Evolutionary conservation across 2,888 invertebrate species (phyloP), one percentile per base, ranked within the genome.

Genomic region (Masnerella sp.): DNA sequence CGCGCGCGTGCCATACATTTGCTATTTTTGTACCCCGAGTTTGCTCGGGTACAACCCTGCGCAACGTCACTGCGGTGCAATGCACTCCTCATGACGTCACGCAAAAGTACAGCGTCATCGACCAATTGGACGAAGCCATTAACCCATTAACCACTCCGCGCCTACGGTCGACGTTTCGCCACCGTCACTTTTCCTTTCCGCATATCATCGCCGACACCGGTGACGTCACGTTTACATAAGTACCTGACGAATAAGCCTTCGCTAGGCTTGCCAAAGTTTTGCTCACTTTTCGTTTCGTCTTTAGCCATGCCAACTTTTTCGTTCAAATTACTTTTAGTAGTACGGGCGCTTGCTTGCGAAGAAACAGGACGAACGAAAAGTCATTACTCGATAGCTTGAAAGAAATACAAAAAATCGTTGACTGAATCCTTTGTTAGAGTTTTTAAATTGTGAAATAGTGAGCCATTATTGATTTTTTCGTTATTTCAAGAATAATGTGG

Each of bases 121-220:
- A 85, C 84, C 84, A 84, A 84, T 85, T 82, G 81, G 83, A 82
- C 77, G 78, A 79, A 83, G 82, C 82, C 82, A 80, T 85, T 84
- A 84, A 85, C 84, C 84, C 81, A 84, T 82, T 82, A 83, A 83
- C 80, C 78, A 79, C 73, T 67, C 54, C 75, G 77, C 74, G 74
- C 76, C 65, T 76, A 68, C 76, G 64, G 74, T 72, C 75, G 73
- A 68, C 69, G 75, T 25, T 78, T 78, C 78, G 69, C 78, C 78
- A 78, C 80, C 76, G 70, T 52, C 67, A 67, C 65, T 76, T 68
- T 73, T 79, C 69, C 77, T 77, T 79, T 80, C 77, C 78, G 76
- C 77, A 74, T 76, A 76, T 78, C 74, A 67, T 69, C 45, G 36
- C 67, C 49, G 25, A 40, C 36, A 71, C 64, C 47, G 58, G n/a